A percentile compares a stretch with the other conserved stretches of the same genome.
Evolutionary conservation across 2,888 invertebrate genomes (phyloP).

Genomic region (Orthosia gothica): DNA sequence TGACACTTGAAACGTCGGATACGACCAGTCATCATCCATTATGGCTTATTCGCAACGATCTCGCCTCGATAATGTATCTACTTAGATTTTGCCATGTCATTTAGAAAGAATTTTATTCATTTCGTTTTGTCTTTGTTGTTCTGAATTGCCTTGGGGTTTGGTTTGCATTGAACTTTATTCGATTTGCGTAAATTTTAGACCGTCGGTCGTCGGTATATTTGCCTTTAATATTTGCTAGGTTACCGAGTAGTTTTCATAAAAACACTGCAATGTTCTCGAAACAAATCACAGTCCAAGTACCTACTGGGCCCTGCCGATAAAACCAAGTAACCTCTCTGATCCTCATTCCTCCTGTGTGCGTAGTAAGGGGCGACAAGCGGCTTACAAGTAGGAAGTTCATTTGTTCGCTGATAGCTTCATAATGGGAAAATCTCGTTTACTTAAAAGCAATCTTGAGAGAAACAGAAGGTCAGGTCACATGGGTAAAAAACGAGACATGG

Average conservation of each 20-base stretch:
- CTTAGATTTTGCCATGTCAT: slow-evolving; percentile 74
- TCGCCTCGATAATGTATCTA: slow-evolving; percentile 71
- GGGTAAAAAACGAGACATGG: slow-evolving; percentile 23
- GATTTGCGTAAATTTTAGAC: not conserved
- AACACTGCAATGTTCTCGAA: not conserved
- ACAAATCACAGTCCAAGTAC: not conserved
- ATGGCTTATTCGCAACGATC: slow-evolving; percentile 76
- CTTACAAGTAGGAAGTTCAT: slow-evolving; percentile 12
- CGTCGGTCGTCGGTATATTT: no score
- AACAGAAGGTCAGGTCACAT: slow-evolving; percentile 31
- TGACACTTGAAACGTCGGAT: slow-evolving; percentile 74
- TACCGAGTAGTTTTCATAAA: not conserved
- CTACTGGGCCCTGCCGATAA: not conserved
- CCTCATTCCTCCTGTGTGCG: not conserved
- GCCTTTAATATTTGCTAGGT: no score
- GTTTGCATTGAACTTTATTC: slow-evolving; percentile 38
- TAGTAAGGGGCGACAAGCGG: slow-evolving; percentile 1
- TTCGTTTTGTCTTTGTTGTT: slow-evolving; percentile 56
- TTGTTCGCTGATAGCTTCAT: slow-evolving; percentile 31
- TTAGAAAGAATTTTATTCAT: slow-evolving; percentile 66
- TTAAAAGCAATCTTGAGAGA: slow-evolving; percentile 22
- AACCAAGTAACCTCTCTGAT: not conserved
- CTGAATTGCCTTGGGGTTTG: slow-evolving; percentile 18
- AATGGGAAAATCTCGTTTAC: slow-evolving; percentile 42
- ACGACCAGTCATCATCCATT: slow-evolving; percentile 80